phyloP scores from a whole-genome alignment of 2,888 invertebrate species.

The Hyposoter dolosus region DNA sequence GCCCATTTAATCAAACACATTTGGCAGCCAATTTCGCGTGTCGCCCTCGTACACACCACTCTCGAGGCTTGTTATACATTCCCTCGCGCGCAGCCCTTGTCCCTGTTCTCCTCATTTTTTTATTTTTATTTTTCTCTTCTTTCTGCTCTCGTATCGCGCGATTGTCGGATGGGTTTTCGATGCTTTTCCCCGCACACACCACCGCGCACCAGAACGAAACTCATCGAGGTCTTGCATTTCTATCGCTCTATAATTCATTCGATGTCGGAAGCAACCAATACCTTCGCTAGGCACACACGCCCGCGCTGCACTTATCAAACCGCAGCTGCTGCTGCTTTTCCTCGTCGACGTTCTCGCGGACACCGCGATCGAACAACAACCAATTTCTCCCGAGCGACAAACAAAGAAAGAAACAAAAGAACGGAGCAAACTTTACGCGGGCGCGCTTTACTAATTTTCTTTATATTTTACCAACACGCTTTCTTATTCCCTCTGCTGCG shows the following conservation, averaged over 20 bases:
- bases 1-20: slow-evolving; percentile 61
- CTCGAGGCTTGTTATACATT: slow-evolving; percentile 57
- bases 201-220: background rate
- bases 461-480: slow-evolving; percentile 43
- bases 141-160: slow-evolving; percentile 23
- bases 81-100: slow-evolving; percentile 3
- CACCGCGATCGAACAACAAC: slow-evolving; percentile 60
- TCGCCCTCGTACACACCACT: slow-evolving; percentile 22
- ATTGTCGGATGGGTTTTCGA: slow-evolving; percentile 58
- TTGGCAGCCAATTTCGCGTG: slow-evolving; percentile 62
- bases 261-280: slow-evolving; percentile 51
- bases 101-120: background rate
- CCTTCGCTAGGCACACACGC: background rate
- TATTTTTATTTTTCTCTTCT: slow-evolving; percentile 4
- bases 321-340: slow-evolving; percentile 16
- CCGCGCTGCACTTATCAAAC: slow-evolving; percentile 17
- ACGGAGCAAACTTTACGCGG: background rate
- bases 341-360: background rate
- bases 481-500: slow-evolving; percentile 28
- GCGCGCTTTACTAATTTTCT: slow-evolving; percentile 62
- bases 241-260: slow-evolving; percentile 65
- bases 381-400: slow-evolving; percentile 45
- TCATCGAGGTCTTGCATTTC: slow-evolving; percentile 39
- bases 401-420: slow-evolving; percentile 8
- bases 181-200: slow-evolving; percentile 12